Evolutionary conservation across 2,113 vertebrate species (phyloP).

Genomic region (Bothrops jararaca): DNA sequence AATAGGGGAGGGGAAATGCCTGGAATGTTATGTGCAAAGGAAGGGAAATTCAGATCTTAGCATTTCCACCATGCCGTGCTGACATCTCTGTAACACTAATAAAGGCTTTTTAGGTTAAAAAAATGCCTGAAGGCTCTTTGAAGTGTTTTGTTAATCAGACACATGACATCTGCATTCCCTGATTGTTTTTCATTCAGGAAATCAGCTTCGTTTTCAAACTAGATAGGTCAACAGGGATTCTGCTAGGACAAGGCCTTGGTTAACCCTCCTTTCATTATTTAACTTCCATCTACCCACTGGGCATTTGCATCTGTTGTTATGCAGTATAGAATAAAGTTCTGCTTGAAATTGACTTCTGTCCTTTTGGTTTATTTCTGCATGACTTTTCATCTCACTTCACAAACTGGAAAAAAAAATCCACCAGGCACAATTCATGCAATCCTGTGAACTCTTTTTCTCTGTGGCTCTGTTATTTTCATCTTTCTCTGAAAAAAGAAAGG

Average conservation of each 20-base stretch:
- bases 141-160: too few relatives aligned
- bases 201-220: background rate
- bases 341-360: background rate
- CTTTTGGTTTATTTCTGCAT: background rate
- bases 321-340: background rate
- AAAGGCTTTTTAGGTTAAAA: too few relatives aligned
- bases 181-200: background rate
- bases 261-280: background rate
- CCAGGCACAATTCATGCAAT: background rate
- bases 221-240: background rate
- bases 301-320: background rate
- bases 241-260: background rate
- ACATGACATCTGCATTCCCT: background rate
- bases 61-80: too few relatives aligned
- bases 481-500: background rate
- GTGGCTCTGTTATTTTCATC: background rate
- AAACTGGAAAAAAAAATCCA: background rate
- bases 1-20: too few relatives aligned
- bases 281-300: background rate
- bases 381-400: slow-evolving; percentile 3
- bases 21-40: too few relatives aligned
- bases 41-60: too few relatives aligned
- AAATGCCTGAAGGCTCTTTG: too few relatives aligned
- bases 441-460: background rate
- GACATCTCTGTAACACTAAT: too few relatives aligned